Evolutionary conservation across 2,113 vertebrate species (phyloP).

Genomic region (Brachyhypopomus gauderio): DNA sequence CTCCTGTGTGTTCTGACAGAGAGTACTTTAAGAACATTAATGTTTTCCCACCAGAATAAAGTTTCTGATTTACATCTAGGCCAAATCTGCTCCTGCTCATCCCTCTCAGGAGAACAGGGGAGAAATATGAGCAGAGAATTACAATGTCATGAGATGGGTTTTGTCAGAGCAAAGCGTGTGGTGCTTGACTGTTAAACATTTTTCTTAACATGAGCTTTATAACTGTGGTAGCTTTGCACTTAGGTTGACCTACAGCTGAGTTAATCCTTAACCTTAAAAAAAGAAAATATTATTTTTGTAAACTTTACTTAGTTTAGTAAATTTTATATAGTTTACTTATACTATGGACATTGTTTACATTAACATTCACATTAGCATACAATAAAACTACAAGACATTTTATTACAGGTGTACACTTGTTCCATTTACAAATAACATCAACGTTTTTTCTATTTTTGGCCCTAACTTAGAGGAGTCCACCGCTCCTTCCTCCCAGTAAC

Average conservation of each 20-base stretch:
- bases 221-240: background rate
- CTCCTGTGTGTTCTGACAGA: conserved; percentile 12
- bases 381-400: no score
- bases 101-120: conserved; percentile 53
- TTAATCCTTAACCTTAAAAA: no score
- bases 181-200: background rate
- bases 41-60: conserved; percentile 50
- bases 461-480: no score
- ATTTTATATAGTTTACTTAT: no score
- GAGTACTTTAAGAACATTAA: conserved; percentile 11
- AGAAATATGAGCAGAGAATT: background rate
- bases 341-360: no score
- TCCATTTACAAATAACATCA: no score
- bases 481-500: background rate
- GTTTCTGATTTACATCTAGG: conserved; percentile 70
- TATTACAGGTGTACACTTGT: no score
- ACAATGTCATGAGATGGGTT: background rate
- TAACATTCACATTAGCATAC: no score
- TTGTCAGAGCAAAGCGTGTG: background rate
- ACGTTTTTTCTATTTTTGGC: no score
- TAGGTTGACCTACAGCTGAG: no score
- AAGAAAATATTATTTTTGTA: no score
- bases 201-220: background rate
- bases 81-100: conserved; percentile 71
- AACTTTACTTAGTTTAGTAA: no score